A percentile compares a stretch with the other conserved stretches of the same genome.
These are phyloP conservation scores for Oscheius sp. DNA, from an alignment of 2,888 invertebrate genomes.

Conservation along the genomic window DNA sequence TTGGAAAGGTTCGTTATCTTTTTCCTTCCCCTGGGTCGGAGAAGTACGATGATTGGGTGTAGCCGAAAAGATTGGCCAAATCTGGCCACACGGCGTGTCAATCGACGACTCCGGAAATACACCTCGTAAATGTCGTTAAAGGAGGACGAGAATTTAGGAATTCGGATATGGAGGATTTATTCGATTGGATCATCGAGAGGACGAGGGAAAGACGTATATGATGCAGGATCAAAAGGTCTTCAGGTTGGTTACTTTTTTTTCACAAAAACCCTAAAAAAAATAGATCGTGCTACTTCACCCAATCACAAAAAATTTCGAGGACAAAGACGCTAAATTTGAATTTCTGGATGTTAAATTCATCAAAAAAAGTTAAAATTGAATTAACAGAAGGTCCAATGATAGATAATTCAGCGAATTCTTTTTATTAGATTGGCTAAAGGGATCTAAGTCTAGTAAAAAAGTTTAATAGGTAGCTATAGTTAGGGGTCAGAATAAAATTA, in stretches of 20 bases:
- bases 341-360: no score
- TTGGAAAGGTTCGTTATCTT: slow-evolving; percentile 72
- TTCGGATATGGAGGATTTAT: slow-evolving; percentile 76
- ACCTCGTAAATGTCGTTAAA: slow-evolving; percentile 30
- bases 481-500: no score
- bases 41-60: slow-evolving; percentile 20
- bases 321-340: no score
- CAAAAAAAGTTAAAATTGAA: no score
- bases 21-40: background rate
- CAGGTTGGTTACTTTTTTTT: slow-evolving; percentile 39
- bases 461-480: no score
- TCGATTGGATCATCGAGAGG: slow-evolving; percentile 70
- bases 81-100: slow-evolving; percentile 20
- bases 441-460: no score
- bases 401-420: no score
- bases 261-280: no score
- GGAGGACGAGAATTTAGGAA: slow-evolving; percentile 63
- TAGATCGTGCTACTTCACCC: background rate
- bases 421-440: no score
- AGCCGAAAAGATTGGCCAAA: slow-evolving; percentile 25
- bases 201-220: slow-evolving; percentile 72
- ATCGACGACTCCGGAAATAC: slow-evolving; percentile 25
- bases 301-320: no score
- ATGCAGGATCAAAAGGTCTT: slow-evolving; percentile 75
- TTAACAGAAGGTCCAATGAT: no score